Percentiles rank a stretch among this genome's conserved stretches.
phyloP scores from a whole-genome alignment of 2,888 invertebrate species.

The Acrobasis repandana region DNA sequence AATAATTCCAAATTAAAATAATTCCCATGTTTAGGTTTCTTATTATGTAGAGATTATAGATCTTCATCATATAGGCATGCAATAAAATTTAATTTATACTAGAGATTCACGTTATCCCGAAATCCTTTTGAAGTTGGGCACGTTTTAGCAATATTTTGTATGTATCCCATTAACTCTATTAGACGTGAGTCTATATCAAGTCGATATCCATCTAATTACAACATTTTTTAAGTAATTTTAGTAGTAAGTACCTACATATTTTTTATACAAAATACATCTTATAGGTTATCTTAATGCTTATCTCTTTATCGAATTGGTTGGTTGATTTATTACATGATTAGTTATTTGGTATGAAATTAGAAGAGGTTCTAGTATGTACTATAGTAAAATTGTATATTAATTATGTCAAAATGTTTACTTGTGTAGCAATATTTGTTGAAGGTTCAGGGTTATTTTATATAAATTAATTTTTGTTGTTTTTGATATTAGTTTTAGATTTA shows the following conservation, averaged over 20 bases:
- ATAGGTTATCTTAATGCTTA: conserved; percentile 41
- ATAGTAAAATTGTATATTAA: too few relatives aligned
- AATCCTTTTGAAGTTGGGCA: conserved; percentile 33
- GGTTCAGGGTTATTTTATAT: too few relatives aligned
- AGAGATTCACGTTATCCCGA: background rate
- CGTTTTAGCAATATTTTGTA: conserved; percentile 46
- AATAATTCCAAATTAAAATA: background rate
- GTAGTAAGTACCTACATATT: background rate
- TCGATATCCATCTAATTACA: background rate
- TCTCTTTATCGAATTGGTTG: conserved; percentile 43
- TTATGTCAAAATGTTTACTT: too few relatives aligned
- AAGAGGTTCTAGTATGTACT: background rate
- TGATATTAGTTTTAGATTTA: too few relatives aligned
- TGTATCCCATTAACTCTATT: conserved; percentile 15
- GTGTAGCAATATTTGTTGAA: too few relatives aligned
- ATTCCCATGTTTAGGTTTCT: background rate
- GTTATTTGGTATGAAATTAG: too few relatives aligned
- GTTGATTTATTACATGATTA: background rate
- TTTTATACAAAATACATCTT: background rate
- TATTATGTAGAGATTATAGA: background rate
- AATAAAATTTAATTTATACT: background rate
- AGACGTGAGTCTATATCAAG: background rate
- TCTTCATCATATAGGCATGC: background rate
- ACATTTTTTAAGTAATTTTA: background rate
- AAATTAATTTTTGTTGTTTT: too few relatives aligned